These are phyloP conservation scores for Pantherophis vulpinus DNA, from an alignment of 2,797 vertebrate species.

Conservation along the genomic window DNA sequence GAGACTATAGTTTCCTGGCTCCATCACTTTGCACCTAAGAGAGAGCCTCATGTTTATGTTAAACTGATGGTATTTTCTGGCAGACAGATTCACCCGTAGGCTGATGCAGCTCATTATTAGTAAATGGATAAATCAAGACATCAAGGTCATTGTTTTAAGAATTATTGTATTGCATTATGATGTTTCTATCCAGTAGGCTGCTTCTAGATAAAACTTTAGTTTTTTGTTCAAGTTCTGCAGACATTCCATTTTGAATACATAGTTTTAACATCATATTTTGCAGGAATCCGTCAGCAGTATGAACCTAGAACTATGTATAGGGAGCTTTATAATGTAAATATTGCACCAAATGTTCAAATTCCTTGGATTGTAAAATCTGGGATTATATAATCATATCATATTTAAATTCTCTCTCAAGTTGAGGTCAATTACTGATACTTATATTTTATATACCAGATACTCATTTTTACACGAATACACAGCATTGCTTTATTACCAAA, in stretches of 20 bases:
- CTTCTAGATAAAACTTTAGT: background rate
- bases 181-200: background rate
- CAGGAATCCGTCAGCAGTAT: background rate
- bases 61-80: background rate
- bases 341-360: background rate
- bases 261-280: background rate
- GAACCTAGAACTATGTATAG: background rate
- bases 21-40: background rate
- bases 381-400: background rate
- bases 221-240: background rate
- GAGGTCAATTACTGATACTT: background rate
- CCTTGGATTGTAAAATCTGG: background rate
- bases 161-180: background rate
- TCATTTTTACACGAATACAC: background rate
- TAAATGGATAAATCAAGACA: background rate
- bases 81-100: background rate
- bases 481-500: background rate
- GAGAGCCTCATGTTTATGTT: background rate
- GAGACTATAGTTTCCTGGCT: background rate
- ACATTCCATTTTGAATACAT: background rate
- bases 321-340: background rate
- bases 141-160: background rate
- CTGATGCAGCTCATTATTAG: background rate
- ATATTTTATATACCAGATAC: background rate
- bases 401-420: background rate